Evolutionary conservation across 2,888 invertebrate genomes (phyloP), one percentile per base, ranked within the genome.

Genomic region (Hydroisotoma schaefferi): DNA sequence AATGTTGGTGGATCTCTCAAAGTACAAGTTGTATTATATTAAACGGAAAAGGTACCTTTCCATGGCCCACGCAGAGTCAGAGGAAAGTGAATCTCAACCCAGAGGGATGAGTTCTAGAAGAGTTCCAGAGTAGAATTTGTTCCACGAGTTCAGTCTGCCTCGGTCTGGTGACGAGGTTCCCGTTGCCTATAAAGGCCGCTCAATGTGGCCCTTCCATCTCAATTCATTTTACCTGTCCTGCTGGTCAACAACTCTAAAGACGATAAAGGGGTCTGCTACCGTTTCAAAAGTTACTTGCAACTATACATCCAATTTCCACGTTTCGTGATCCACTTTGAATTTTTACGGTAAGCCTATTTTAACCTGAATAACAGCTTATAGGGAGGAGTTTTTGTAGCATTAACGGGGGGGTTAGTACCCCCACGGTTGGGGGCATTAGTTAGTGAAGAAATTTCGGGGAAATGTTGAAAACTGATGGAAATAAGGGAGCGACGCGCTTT

Each of bases 141-240:
- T 23, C 22, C 23, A 10, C 25, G 23, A 22, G 46, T 46, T 46
- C 23, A 46, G 46, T 46, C 46, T 46, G 52, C 33, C 52, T 52
- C 37, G 28, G 52, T 52, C 52, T n/a, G 49, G 52, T 37, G 52
- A 52, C 52, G 52, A 52, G 52, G 52, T 37, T 52, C 52, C 52
- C 28, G 49, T 23, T 49, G 22, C 38, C 37, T 52, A 52, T 52
- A 52, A 52, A 52, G 52, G 37, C 37, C 37, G 37, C 52, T 37
- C 52, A 52, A 37, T 37, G 33, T 52, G 52, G 52, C 52, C 33
- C 37, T 37, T 33, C n/a, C 33, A 28, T 52, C 52, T 52, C 52
- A 52, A 52, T 52, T 52, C 37, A 37, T 8, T 33, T 52, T 33
- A 37, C 28, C 52, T 52, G 52, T 33, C 38, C 52, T 33, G 18